phyloP scores from a whole-genome alignment of 2,113 vertebrate species.

The Nansenia antarctica region DNA sequence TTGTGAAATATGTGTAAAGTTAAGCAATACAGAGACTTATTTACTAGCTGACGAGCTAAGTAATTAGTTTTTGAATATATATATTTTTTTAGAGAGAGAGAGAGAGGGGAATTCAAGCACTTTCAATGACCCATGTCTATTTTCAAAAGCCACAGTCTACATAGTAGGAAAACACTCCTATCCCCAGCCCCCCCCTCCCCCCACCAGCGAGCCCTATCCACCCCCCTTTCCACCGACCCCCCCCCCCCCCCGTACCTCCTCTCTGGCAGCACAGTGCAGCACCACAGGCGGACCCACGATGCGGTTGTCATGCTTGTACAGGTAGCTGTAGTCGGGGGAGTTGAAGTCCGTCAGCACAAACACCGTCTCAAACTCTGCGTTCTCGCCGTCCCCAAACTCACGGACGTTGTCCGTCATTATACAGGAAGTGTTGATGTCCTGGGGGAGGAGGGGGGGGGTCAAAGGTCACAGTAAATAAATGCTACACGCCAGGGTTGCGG shows the following conservation, averaged over 20 bases:
- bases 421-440: slow-evolving; percentile 88
- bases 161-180: no score
- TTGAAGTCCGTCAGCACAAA: slow-evolving; percentile 89
- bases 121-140: no score
- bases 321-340: slow-evolving; percentile 77
- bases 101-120: no score
- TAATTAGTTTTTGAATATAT: no score
- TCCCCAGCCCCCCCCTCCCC: not conserved
- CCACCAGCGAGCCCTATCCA: not conserved
- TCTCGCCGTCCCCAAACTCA: slow-evolving; percentile 83
- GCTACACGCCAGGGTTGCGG: no score
- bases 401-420: slow-evolving; percentile 80
- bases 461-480: slow-evolving; percentile 11
- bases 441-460: slow-evolving; percentile 6
- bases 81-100: no score
- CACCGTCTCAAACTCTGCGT: slow-evolving; percentile 86
- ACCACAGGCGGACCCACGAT: slow-evolving; percentile 91
- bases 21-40: no score
- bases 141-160: no score
- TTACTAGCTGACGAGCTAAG: no score
- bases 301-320: slow-evolving; percentile 86
- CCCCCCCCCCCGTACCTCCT: slow-evolving; percentile 74
- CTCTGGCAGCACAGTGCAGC: slow-evolving; percentile 82
- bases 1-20: no score
- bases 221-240: not conserved